Evolutionary conservation across 2,113 vertebrate genomes (phyloP).

Genomic region (Fregata magnificens): DNA sequence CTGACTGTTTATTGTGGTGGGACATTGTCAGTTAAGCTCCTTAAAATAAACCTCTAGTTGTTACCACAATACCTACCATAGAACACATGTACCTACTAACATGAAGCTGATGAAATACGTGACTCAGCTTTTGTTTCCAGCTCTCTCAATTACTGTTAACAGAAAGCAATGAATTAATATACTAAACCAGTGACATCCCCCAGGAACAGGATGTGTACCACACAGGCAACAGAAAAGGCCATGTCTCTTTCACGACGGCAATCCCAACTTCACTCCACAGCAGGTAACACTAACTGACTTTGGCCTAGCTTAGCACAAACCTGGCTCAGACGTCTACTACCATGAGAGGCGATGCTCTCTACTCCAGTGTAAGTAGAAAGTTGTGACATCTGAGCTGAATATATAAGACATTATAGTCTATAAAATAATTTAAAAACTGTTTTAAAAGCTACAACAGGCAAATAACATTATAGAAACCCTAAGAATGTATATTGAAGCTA

Average conservation of each 20-base stretch:
- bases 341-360: not conserved
- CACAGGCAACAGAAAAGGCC: not conserved
- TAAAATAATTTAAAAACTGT: not conserved
- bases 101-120: not conserved
- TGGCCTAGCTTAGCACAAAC: not conserved
- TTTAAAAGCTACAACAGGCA: not conserved
- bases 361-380: not conserved
- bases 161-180: not conserved
- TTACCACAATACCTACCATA: not conserved
- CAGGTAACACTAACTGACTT: not conserved
- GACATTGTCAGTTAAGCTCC: not conserved
- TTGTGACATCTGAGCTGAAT: not conserved
- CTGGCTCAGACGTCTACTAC: not conserved
- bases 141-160: not conserved
- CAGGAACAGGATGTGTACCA: not conserved
- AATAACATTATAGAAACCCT: not conserved
- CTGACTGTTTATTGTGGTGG: not conserved
- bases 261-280: not conserved
- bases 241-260: rapidly evolving
- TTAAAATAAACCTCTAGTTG: not conserved
- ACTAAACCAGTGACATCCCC: not conserved
- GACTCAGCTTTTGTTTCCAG: not conserved
- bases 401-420: not conserved
- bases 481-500: not conserved
- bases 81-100: not conserved